Base-by-base conservation (phyloP, 2,888 invertebrate species). In the Thecophora atra region DNA sequence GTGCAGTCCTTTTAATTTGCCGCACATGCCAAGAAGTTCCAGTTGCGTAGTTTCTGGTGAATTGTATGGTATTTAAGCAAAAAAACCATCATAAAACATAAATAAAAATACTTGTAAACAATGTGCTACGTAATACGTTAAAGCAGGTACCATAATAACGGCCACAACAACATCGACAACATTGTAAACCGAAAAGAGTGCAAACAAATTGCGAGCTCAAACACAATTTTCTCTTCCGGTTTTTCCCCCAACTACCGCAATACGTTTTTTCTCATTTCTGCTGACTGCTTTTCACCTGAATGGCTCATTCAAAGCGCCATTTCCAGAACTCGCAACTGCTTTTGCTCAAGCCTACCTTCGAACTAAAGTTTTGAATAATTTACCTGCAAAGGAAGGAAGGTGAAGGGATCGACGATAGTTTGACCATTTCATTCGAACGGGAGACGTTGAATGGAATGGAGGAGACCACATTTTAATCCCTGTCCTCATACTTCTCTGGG, bases 191-290 rank as follows among this genome's bases (percentile, higher is more conserved):
- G 21, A 58, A 28, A 28, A 28, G 26, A 28, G 58, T 28, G 58
- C 15, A 28, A 28, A 58, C 19, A 58, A 24, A 13, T 58, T 24
- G 15, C 28, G 26, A 66, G 60, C 77, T 78, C 76, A 81, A 81
- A 81, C 81, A 81, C 80, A 81, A 81, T 81, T 81, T 81, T 80
- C 81, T 80, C 79, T 79, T 80, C 80, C 81, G 80, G 79, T 80
- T 76, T 79, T 81, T 80, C 81, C 74, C 52, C 19, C 54, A 54
- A 54, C 54, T 21, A 78, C 67, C 79, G 17, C 28, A 17, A 17
- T 47, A 17, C n/a, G 60, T 28, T 60, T 30, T 60, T 60, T 24
- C 24, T 24, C 5, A 3, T 60, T 64, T 44, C 21, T 19, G 15
- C 7, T 64, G 47, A 44, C 64, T n/a, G n/a, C 47, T 21, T 44